Evolutionary conservation across 2,797 vertebrate species (phyloP), one percentile per base, ranked within the genome.

Genomic region (Bovichtus variegatus): DNA sequence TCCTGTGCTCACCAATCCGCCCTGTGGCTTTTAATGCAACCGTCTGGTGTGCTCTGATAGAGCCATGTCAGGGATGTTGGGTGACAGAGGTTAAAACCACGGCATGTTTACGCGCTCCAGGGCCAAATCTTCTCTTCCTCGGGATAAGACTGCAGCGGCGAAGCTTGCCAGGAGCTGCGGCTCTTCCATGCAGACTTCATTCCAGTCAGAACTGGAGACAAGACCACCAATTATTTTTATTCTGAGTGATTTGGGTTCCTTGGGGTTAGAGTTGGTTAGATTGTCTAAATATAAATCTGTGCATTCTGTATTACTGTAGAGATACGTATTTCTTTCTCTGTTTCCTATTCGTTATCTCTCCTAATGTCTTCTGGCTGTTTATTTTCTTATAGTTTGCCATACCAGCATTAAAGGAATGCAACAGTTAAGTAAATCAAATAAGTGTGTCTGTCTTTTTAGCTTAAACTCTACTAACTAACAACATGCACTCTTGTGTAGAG

Each of bases 221-320:
- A 90, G 86, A 89, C 84, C 87, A 72, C 86, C 91, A 93, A 91
- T 93, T 93, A 91, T 91, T 92, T 93, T 92, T 89, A 92, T 91
- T 93, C 89, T 89, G 71, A 68, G 89, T 92, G 88, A 93, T 88
- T 90, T 88, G 50, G 82, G 78, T 83, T 90, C 84, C 75, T 85
- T 73, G 70, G 88, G 88, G 72, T 84, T 79, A 74, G 64, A 78
- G 68, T 53, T 79, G 71, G 77, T 76, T 71, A 62, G 72, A 83
- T 71, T 9, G 25, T 60, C 83, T 90, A 89, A 87, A 89, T 87
- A 87, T 91, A 91, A 90, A 87, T 79, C 31, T 69, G 76, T 84
- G 83, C 43, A 46, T 80, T 78, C 76, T 74, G 62, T 49, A 81
- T 83, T 59, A 34, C 6, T 58, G 16, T 66, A 41, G 13, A 63